These are phyloP conservation scores for Phrynocephalus versicolor DNA, from an alignment of 2,113 vertebrate species.

Conservation along the genomic window DNA sequence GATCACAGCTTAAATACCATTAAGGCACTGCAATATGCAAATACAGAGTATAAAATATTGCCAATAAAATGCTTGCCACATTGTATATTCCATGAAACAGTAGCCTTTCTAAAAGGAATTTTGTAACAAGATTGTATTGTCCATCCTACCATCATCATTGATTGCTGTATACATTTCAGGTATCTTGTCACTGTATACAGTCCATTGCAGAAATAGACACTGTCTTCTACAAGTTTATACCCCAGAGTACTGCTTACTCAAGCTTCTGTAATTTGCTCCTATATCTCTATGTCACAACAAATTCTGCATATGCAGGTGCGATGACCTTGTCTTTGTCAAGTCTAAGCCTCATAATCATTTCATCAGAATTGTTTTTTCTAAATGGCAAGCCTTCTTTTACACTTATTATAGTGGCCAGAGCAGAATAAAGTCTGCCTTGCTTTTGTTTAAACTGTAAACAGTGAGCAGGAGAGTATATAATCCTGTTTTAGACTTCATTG, in stretches of 20 bases:
- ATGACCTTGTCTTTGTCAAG: not conserved
- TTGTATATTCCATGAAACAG: not conserved
- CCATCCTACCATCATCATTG: not conserved
- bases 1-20: not conserved
- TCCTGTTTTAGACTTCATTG: not conserved
- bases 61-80: not conserved
- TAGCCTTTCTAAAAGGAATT: not conserved
- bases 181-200: not conserved
- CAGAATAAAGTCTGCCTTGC: conserved; percentile 3
- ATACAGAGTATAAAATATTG: not conserved
- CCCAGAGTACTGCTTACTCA: not conserved
- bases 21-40: not conserved
- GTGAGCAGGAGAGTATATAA: not conserved
- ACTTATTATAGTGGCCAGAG: not conserved
- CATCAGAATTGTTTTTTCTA: not conserved
- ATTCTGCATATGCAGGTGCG: not conserved
- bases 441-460: not conserved
- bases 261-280: not conserved
- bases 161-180: too few species aligned
- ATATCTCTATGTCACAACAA: conserved; percentile 8
- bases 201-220: not conserved
- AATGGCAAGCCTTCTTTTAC: not conserved
- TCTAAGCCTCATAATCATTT: not conserved
- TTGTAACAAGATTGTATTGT: too few species aligned
- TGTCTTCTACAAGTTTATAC: not conserved